Percentiles rank a stretch among this genome's conserved stretches.
These are phyloP conservation scores for Ophion ventricosus DNA, from an alignment of 2,888 invertebrate species.

Conservation along the genomic window DNA sequence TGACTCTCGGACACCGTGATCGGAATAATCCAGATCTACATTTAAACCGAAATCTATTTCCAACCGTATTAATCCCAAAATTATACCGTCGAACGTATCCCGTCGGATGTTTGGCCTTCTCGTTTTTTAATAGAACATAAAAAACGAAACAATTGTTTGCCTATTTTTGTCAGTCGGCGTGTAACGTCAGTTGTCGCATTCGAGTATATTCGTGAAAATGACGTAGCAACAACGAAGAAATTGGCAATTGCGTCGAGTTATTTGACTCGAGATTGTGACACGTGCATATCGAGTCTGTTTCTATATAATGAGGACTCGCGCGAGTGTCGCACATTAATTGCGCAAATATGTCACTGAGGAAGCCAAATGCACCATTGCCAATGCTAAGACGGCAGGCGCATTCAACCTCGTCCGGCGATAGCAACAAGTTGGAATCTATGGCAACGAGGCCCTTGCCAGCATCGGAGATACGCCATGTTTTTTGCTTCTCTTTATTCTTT, in stretches of 20 bases:
- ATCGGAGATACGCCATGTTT: slow-evolving; percentile 13
- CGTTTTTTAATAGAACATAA: not conserved
- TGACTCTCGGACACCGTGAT: slow-evolving; percentile 17
- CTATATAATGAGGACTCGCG: not conserved
- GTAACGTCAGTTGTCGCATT: not conserved
- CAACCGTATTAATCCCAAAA: not conserved
- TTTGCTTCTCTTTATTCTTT: not conserved
- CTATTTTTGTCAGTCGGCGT: not conserved
- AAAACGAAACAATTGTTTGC: not conserved
- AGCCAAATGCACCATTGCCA: slow-evolving; percentile 59
- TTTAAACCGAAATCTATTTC: slow-evolving; percentile 17
- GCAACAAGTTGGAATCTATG: slow-evolving; percentile 61
- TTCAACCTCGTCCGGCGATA: slow-evolving; percentile 47
- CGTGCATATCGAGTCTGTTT: slow-evolving; percentile 13
- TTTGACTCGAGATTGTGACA: slow-evolving; percentile 21
- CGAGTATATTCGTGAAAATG: not conserved
- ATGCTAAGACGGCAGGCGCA: slow-evolving; percentile 51
- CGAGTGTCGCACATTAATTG: slow-evolving; percentile 45
- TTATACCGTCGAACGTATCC: not conserved
- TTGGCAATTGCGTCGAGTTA: slow-evolving; percentile 29
- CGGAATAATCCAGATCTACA: slow-evolving; percentile 41
- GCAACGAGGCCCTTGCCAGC: slow-evolving; percentile 51
- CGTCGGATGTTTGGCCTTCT: not conserved
- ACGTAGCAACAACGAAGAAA: slow-evolving; percentile 16
- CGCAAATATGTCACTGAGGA: slow-evolving; percentile 46